Base-by-base conservation (phyloP, 2,113 vertebrate species). In the Astatoreochromis straeleni region DNA sequence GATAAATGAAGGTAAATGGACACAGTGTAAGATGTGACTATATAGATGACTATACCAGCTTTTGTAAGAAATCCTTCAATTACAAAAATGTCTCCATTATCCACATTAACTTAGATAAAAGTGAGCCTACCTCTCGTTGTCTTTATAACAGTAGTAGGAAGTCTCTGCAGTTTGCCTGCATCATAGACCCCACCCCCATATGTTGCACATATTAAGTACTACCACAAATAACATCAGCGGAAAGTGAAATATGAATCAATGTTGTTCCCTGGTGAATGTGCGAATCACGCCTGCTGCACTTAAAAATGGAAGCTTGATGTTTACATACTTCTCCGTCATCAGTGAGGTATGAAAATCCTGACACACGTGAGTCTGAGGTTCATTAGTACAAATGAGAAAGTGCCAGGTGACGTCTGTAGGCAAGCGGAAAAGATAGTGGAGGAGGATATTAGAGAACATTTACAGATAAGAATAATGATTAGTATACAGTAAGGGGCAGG, bases 181-280 rank as follows among this genome's bases (percentile, higher is more conserved):
- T 84, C 85, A 87, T 58, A 80, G 26, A 57, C 81, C 73, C 80
- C 68, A 42, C 79, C 54, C 57, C 78, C 19, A 29, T 80, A 87
- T 84, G 7, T n/a, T 51, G 26, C 73, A 83, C 83, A 89, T 85
- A 91, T 24, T 38, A 82, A 91, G 51, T 51, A 70, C 68, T 83
- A 63, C 90, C 84, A 92, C 84, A 92, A 93, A 93, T 92, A 92
- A 89, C 88, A 87, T 85, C 81, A 84, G 57, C 54, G 13, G 29
- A 35, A 80, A 86, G 73, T 53, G 82, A 87, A 85, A 89, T 85
- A 26, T 24, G 84, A 88, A 80, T 90, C 63, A 91, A 58, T 17
- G 7, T 29, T 55, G 10, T 47, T 19, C 65, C 47, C 70, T 60
- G 47, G 42, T 87, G 42, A 8, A 68, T 38, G 47, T 84, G 75